Evolutionary conservation across 1,140 invertebrate genomes (phyloP), one percentile per base, ranked within the genome.

Genomic region (Harpegnathos saltator): DNA sequence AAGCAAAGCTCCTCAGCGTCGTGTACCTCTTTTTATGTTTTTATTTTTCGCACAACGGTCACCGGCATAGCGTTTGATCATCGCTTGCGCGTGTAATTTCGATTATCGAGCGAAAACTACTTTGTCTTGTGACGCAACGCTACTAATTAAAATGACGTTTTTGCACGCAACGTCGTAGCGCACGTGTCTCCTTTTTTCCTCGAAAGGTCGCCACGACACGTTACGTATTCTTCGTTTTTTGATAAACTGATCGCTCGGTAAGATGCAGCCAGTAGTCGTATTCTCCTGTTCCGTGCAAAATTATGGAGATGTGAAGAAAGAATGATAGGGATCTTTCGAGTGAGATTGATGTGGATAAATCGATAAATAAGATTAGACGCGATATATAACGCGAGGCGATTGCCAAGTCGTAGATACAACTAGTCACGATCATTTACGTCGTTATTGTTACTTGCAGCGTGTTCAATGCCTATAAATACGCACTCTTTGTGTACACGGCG

Each of bases 391-490:
- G 65, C 65, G 29, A 68, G 19, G 29, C 50, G 29, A 44, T 80
- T 48, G 75, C 22, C 22, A 56, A 75, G 63, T 82, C 48, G 50
- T 38, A 7, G 38, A 65, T 63, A 63, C 44, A 58, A 52, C 4
- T 58, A 14, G 48, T 73, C 50, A 68, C 44, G 61, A 86, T 85
- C 66, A 80, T 85, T 77, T 85, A 83, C 52, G 54, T 38, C 62
- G 61, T 83, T 68, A 52, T 44, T 69, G 56, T 71, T 85, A 17
- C 22, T 50, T 3, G 38, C 12, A n/a, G 22, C 29, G 15, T 52
- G 22, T 56, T 38, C 26, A 65, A 44, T 58, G 66, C 4, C 68
- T 86, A 73, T 86, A 86, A 82, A 82, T 82, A 85, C 58, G 65
- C 19, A 80, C n/a, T 15, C 62, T 68, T 73, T 19, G 29, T 62